These are phyloP conservation scores for Nansenia antarctica DNA, from an alignment of 2,113 vertebrate species.

Conservation along the genomic window DNA sequence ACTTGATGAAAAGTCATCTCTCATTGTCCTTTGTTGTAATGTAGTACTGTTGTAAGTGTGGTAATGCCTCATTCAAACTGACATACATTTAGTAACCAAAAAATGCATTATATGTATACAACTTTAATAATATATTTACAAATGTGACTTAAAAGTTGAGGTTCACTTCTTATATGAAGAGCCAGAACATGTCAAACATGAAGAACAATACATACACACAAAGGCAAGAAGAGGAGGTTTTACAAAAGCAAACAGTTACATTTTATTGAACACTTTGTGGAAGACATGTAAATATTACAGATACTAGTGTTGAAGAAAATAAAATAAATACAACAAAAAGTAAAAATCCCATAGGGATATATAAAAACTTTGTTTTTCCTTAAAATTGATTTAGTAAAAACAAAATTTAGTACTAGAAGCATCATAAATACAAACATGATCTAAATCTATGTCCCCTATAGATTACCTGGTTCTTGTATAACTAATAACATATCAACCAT, in stretches of 20 bases:
- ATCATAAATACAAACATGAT: conserved; percentile 93
- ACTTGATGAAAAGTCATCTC: too few species aligned
- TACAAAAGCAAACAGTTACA: conserved; percentile 88
- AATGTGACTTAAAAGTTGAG: too few species aligned
- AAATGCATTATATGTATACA: too few species aligned
- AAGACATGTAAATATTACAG: conserved; percentile 87
- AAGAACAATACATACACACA: conserved; percentile 73
- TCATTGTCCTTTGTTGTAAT: too few species aligned
- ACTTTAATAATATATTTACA: too few species aligned
- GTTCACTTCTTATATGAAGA: too few species aligned
- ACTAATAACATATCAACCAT: conserved; percentile 37
- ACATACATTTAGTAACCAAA: too few species aligned
- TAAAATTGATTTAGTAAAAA: conserved; percentile 84
- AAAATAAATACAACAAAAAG: conserved; percentile 80
- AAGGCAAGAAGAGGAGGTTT: conserved; percentile 51
- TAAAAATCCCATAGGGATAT: conserved; percentile 98
- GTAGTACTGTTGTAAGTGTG: too few species aligned
- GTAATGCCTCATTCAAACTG: too few species aligned
- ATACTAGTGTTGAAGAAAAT: conserved; percentile 86
- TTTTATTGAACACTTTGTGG: conserved; percentile 86
- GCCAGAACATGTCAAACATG: too few species aligned
- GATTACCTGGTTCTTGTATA: conserved; percentile 77
- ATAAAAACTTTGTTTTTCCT: conserved; percentile 89
- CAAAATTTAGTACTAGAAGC: conserved; percentile 84
- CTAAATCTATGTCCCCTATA: conserved; percentile 79